A percentile compares a stretch with the other conserved stretches of the same genome.
Conservation (phyloP, 2,797 vertebrate genomes). For the Tokudaia tokunoshimensis region DNA sequence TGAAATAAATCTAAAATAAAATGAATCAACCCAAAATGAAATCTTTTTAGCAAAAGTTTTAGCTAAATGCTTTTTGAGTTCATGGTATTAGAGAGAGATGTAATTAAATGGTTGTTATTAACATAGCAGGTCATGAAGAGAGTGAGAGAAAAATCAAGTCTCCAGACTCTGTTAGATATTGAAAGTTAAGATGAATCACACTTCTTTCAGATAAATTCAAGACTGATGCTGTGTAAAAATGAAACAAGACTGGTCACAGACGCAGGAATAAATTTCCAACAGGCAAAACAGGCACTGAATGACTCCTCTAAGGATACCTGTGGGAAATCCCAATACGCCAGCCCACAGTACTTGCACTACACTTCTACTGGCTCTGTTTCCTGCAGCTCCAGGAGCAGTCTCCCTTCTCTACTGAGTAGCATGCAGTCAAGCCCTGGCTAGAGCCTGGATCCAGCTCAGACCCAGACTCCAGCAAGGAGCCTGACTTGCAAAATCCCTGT, state of each 20-base stretch:
- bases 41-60: neutral
- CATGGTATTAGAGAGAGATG: neutral
- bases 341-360: neutral
- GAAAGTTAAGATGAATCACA: neutral
- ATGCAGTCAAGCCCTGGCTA: neutral
- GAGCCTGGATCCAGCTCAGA: neutral
- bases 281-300: neutral
- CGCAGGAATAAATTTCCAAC: too few species aligned
- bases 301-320: neutral
- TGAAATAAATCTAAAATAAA: neutral
- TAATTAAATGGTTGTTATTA: neutral
- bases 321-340: accelerated
- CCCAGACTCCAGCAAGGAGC: neutral
- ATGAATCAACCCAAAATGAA: neutral
- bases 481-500: neutral
- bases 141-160: neutral
- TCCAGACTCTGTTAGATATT: neutral
- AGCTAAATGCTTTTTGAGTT: neutral
- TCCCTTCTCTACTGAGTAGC: neutral
- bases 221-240: too few species aligned
- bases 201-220: neutral
- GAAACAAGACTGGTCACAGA: too few species aligned
- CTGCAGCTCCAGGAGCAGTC: neutral
- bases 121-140: neutral
- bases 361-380: neutral